Evolutionary conservation across 2,888 invertebrate genomes (phyloP).

Genomic region (Cephus sareptanus): DNA sequence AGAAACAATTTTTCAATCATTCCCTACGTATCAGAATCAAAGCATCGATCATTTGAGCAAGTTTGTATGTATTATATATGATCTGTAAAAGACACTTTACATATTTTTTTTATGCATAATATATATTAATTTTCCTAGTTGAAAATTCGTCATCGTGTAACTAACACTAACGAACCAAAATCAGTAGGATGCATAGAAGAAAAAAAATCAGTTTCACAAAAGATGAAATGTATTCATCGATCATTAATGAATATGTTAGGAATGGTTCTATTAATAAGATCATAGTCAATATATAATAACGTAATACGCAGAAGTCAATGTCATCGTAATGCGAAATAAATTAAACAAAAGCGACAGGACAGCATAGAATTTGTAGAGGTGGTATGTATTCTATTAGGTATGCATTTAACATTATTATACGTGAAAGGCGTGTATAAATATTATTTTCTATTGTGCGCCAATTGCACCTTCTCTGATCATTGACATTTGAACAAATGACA

Average conservation of each 20-base stretch:
- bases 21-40: background rate
- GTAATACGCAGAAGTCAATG: background rate
- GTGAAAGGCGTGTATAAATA: background rate
- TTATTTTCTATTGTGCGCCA: background rate
- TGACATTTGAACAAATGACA: constrained; percentile 24
- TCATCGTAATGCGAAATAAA: background rate
- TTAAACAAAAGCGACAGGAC: background rate
- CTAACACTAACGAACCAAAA: background rate
- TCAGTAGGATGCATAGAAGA: background rate
- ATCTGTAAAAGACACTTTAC: background rate
- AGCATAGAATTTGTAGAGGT: constrained; percentile 15
- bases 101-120: background rate
- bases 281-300: background rate
- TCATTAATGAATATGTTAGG: background rate
- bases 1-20: background rate
- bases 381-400: constrained; percentile 29
- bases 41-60: background rate
- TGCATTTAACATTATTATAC: background rate
- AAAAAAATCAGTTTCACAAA: background rate
- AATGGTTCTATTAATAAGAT: background rate
- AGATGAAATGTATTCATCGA: background rate
- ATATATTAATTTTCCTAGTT: background rate
- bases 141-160: background rate
- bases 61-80: background rate
- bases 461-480: background rate